Base-by-base conservation (phyloP, 1,140 invertebrate genomes). In the Drosophila mayri region DNA sequence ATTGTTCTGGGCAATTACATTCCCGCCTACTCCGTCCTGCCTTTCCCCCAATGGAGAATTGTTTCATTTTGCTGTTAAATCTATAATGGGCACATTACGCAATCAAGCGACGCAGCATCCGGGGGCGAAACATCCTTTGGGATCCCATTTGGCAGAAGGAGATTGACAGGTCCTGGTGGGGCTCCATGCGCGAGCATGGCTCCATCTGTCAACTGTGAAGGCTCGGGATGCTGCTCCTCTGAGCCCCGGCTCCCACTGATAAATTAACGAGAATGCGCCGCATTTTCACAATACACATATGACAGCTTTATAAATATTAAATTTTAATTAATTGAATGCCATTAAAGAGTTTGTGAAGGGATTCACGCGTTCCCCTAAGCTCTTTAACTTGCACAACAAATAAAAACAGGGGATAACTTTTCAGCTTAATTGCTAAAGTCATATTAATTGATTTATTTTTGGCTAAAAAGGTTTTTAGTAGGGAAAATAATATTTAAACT, bases 241-340 rank as follows among this genome's bases (percentile, higher is more conserved):
- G 30, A 16, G 50, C 20, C 50, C 50, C 14, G 12, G 12, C 59
- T 62, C 37, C 32, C 28, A 49, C 71, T 67, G 54, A 55, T 68
- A 80, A 77, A 88, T 80, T 77, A 80, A 71, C 64, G 76, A 70
- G 67, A 83, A 71, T 80, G 64, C 46, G 58, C 57, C 30, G 30
- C 61, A 58, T 84, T 80, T 87, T 87, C 52, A 55, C 52, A 55
- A 55, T 25, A 55, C 11, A 66, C 54, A 71, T 81, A 60, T 77
- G 80, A 84, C 77, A 75, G 73, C 63, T 77, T 78, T 49, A 88
- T 90, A 72, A 88, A 88, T 90, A 84, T 75, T 78, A 46, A 72
- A 90, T 81, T 81, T 90, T 75, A 84, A 88, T 88, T 88, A 88
- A 88, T 90, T 68, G 59, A 77, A 71, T 55, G 85, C 55, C 84